Base-by-base conservation (phyloP, 2,888 invertebrate species). In the Drosophila trichaetosa region DNA sequence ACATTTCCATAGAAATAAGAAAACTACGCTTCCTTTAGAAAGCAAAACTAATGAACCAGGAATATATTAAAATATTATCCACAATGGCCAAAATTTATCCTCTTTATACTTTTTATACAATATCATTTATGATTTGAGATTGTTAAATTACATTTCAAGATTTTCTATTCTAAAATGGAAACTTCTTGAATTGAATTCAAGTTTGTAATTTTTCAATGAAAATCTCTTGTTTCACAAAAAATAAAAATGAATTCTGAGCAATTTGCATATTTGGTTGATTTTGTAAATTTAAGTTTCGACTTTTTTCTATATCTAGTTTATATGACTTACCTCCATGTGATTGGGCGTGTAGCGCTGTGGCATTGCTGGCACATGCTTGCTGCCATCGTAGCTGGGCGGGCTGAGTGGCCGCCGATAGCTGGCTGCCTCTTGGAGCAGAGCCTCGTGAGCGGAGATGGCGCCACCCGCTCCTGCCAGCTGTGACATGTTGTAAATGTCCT, bases 401-500 rank as follows among this genome's bases (percentile, higher is more conserved):
- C 95, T 95, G 46, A 95, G 93, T 1, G 96, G 95, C 69, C 96
- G 94, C 34, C 94, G 94, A 81, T 95, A 95, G 67, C 94, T 93
- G 84, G 94, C 93, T 56, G 94, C 93, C 65, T 94, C 94, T 68
- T 82, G 79, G 0, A 87, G 79, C 57, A 91, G 67, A 2, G 90
- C 90, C 62, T 91, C 91, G 34, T 88, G 91, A 3, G 91, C 94
- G 74, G 81, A 93, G 54, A 82, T 76, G 13, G 76, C 92, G 24
- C 93, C 65, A 7, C 83, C 80, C 0, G 54, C 67, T 21, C 76
- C 78, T 16, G 67, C 88, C 57, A 85, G 46, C 89, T 79, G 94
- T 80, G 90, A 94, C 79, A 93, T 89, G 73, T 93, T 93, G 90
- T 96, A 97, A 27, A 97, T 95, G 85, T 97, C 97, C 93, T 97